Conservation (phyloP, 2,113 vertebrate species). For the Rattus rattus region DNA sequence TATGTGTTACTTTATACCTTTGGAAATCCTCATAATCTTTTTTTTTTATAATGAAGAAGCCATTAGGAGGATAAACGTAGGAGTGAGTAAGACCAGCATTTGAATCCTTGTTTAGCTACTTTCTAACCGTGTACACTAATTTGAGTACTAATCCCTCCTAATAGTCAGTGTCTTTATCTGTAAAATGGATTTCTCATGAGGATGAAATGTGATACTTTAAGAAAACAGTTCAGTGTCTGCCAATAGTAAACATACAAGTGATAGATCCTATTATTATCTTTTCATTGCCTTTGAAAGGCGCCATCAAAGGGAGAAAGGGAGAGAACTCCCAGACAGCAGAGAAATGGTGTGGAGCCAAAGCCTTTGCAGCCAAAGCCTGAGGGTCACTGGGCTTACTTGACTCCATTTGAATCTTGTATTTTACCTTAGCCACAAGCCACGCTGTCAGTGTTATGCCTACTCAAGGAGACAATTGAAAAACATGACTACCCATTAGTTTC, state of each 20-base stretch:
- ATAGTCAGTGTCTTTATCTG: constrained; percentile 19
- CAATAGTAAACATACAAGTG: background rate
- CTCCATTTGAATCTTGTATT: constrained; percentile 18
- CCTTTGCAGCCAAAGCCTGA: background rate
- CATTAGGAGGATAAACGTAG: constrained; percentile 5
- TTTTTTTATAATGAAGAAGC: background rate
- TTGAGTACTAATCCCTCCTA: background rate
- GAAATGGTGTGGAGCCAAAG: background rate
- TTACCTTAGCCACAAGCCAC: background rate
- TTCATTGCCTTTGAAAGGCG: background rate
- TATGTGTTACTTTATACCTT: constrained; percentile 10
- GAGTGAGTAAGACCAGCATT: background rate
- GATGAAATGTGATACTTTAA: constrained; percentile 28
- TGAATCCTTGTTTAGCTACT: background rate
- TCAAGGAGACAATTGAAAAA: constrained; percentile 45
- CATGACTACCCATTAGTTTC: background rate
- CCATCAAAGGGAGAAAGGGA: background rate
- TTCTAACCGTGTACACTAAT: background rate
- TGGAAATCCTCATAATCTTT: constrained; percentile 28
- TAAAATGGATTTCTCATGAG: constrained; percentile 55
- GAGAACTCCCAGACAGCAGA: background rate
- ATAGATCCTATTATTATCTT: background rate
- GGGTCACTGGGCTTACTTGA: background rate
- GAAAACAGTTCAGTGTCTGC: background rate
- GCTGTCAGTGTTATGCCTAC: background rate